These are phyloP conservation scores for Pteropus rufus DNA, from an alignment of 2,797 vertebrate genomes.

Conservation along the genomic window DNA sequence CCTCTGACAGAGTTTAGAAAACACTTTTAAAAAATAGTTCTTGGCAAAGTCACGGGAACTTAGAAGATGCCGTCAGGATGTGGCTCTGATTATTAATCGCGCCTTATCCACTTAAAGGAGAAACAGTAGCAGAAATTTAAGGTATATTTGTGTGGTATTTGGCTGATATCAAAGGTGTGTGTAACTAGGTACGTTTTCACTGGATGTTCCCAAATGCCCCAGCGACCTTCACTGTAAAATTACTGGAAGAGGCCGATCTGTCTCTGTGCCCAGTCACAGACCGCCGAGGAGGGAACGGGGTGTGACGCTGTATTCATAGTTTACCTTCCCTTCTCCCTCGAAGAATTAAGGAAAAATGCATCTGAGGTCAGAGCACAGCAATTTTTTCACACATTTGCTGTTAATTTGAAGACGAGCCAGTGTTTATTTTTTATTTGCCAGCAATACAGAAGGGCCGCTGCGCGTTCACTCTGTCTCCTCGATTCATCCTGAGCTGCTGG, in stretches of 20 bases:
- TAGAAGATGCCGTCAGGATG: background rate
- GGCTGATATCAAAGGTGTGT: background rate
- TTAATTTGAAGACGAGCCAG: conserved; percentile 71
- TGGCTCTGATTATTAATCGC: conserved; percentile 25
- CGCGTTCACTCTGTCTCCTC: conserved; percentile 65
- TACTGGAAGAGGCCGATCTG: fast-evolving
- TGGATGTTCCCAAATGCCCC: too few relatives aligned
- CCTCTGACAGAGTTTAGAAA: background rate
- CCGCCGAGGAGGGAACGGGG: background rate
- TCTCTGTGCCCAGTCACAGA: background rate
- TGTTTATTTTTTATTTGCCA: conserved; percentile 76
- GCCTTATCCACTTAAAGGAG: background rate
- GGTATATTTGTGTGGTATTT: fast-evolving
- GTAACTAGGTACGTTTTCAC: too few relatives aligned
- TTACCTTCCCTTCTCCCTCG: conserved; percentile 61
- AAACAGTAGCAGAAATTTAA: too few relatives aligned
- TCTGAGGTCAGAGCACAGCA: conserved; percentile 69
- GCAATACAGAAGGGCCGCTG: conserved; percentile 54
- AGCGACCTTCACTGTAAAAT: background rate
- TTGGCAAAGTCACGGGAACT: conserved; percentile 47
- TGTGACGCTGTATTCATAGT: fast-evolving
- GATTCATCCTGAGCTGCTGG: conserved; percentile 65
- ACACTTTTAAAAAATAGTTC: conserved; percentile 22
- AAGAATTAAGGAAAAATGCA: conserved; percentile 73
- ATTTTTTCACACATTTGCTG: conserved; percentile 73